These are phyloP conservation scores for Podarcis raffonei DNA, from an alignment of 2,113 vertebrate genomes.

Conservation along the genomic window DNA sequence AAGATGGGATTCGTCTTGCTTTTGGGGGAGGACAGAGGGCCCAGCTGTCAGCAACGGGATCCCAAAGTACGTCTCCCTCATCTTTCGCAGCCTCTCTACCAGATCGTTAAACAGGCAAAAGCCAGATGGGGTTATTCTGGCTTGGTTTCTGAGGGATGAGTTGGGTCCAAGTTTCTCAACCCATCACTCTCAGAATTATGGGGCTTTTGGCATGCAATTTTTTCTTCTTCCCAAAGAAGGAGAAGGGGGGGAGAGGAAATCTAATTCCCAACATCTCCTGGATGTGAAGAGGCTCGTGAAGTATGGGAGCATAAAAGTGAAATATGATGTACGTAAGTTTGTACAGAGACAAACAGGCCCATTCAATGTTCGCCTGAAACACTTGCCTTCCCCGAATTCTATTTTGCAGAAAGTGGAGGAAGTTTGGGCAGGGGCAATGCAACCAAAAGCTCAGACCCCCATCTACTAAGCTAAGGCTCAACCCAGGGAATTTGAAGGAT, in stretches of 20 bases:
- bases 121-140: constrained; percentile 70
- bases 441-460: not conserved
- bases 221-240: not conserved
- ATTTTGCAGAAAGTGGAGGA: not conserved
- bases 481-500: not conserved
- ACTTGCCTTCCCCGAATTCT: not conserved
- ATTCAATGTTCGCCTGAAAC: constrained; percentile 6
- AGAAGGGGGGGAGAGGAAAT: constrained; percentile 3
- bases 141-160: constrained; percentile 32
- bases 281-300: constrained; percentile 48
- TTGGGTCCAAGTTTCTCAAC: constrained; percentile 44
- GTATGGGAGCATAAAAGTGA: constrained; percentile 27
- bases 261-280: constrained; percentile 59
- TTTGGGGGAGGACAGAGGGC: too few relatives aligned
- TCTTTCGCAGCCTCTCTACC: constrained; percentile 36
- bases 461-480: not conserved
- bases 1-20: too few relatives aligned
- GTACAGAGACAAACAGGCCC: not conserved
- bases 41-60: not conserved
- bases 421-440: not conserved
- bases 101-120: constrained; percentile 47
- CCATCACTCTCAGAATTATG: constrained; percentile 38
- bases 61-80: not conserved
- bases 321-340: not conserved
- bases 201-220: constrained; percentile 25